phyloP scores from a whole-genome alignment of 2,113 vertebrate genomes.

The Carassius gibelio region DNA sequence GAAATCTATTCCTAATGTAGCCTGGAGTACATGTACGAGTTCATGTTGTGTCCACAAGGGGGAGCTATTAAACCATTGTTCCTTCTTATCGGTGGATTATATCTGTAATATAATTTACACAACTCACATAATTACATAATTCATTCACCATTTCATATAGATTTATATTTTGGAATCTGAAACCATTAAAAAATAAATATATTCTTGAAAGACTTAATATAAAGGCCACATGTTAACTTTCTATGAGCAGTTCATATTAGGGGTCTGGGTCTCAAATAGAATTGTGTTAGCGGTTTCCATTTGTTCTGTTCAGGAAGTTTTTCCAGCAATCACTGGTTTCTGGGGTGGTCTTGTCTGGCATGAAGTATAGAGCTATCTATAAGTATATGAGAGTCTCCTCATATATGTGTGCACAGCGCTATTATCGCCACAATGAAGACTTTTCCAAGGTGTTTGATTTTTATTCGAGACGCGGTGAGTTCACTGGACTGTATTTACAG shows the following conservation, averaged over 20 bases:
- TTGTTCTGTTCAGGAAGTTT: background rate
- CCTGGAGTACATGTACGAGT: background rate
- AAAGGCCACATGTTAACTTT: background rate
- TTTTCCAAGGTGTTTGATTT: slow-evolving; percentile 39
- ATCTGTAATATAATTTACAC: background rate
- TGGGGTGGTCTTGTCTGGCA: slow-evolving; percentile 22
- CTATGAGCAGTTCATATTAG: background rate
- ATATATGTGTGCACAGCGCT: background rate
- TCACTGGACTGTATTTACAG: slow-evolving; percentile 38
- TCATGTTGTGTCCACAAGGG: slow-evolving; percentile 31
- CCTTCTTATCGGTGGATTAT: too few species aligned
- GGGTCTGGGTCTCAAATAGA: background rate
- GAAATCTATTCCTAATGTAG: too few species aligned
- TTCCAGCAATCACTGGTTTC: slow-evolving; percentile 6
- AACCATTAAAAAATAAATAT: background rate
- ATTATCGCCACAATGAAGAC: slow-evolving; percentile 16
- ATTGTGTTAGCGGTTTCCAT: background rate
- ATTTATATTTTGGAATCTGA: background rate
- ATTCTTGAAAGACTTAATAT: background rate
- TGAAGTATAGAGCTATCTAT: background rate
- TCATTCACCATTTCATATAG: background rate
- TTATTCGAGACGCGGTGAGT: slow-evolving; percentile 30
- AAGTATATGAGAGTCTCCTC: background rate
- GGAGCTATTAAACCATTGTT: slow-evolving; percentile 32
- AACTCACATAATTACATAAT: background rate